A percentile compares a stretch with the other conserved stretches of the same genome.
Conservation (phyloP, 2,113 vertebrate species). For the Riparia riparia region DNA sequence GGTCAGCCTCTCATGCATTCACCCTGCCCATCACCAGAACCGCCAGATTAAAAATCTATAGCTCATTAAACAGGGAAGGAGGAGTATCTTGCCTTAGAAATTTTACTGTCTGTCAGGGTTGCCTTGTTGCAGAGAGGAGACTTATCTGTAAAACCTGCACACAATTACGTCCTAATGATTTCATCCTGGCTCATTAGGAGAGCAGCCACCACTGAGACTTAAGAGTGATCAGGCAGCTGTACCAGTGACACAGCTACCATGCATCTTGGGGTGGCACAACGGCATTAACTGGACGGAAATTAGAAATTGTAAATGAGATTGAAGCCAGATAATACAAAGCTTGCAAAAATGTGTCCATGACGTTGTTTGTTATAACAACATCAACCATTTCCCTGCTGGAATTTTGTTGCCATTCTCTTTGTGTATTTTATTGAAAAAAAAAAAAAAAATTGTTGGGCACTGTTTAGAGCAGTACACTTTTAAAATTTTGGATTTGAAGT, state of each 20-base stretch:
- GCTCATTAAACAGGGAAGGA: slow-evolving; percentile 81
- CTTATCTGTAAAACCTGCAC: slow-evolving; percentile 69
- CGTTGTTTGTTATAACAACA: background rate
- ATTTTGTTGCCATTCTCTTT: background rate
- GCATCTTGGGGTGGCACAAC: background rate
- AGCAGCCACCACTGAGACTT: slow-evolving; percentile 62
- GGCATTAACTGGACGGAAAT: background rate
- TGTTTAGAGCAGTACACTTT: background rate
- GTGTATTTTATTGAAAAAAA: background rate
- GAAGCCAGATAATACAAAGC: background rate
- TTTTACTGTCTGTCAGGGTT: slow-evolving; percentile 59
- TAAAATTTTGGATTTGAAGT: background rate
- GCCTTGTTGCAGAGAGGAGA: slow-evolving; percentile 34
- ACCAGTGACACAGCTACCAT: background rate
- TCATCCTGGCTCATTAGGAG: slow-evolving; percentile 75
- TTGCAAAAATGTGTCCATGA: background rate
- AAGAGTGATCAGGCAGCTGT: slow-evolving; percentile 65
- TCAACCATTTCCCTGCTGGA: background rate
- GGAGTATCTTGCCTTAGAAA: slow-evolving; percentile 67
- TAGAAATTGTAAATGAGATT: background rate
- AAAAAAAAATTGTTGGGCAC: background rate
- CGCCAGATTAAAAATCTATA: slow-evolving; percentile 77
- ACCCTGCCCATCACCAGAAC: slow-evolving; percentile 64
- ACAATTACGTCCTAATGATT: slow-evolving; percentile 77
- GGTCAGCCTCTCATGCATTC: background rate